Conservation (phyloP, 2,888 invertebrate species). For the Trisateles emortualis region DNA sequence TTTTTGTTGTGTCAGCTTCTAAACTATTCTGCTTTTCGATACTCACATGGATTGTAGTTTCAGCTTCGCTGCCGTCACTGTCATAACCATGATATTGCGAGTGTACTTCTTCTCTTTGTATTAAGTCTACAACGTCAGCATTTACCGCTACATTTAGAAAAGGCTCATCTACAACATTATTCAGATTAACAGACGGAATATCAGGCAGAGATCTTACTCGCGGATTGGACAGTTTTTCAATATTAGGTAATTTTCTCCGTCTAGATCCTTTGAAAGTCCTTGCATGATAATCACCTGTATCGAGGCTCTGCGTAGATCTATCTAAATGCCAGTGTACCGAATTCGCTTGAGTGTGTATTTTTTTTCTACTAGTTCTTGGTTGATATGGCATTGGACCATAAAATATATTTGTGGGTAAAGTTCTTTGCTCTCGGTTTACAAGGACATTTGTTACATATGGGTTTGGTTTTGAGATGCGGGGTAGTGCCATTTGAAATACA, state of each 20-base stretch:
- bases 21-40: constrained; percentile 67
- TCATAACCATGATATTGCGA: constrained; percentile 84
- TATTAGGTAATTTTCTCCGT: constrained; percentile 53
- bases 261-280: constrained; percentile 33
- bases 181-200: constrained; percentile 38
- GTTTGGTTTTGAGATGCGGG: constrained; percentile 27
- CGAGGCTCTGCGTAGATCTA: constrained; percentile 22
- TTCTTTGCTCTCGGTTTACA: constrained; percentile 40
- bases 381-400: constrained; percentile 34
- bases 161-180: constrained; percentile 7
- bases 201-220: constrained; percentile 51
- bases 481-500: constrained; percentile 58
- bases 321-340: constrained; percentile 15
- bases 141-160: constrained; percentile 4
- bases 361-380: constrained; percentile 32
- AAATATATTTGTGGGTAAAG: constrained; percentile 44
- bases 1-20: constrained; percentile 41
- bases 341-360: constrained; percentile 20
- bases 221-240: constrained; percentile 44
- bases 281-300: constrained; percentile 36
- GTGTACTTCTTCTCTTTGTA: constrained; percentile 42
- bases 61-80: constrained; percentile 81
- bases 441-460: constrained; percentile 30
- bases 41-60: constrained; percentile 82
- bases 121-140: constrained; percentile 16